Evolutionary conservation across 2,888 invertebrate genomes (phyloP).

Genomic region (Chymomyza procnemis): DNA sequence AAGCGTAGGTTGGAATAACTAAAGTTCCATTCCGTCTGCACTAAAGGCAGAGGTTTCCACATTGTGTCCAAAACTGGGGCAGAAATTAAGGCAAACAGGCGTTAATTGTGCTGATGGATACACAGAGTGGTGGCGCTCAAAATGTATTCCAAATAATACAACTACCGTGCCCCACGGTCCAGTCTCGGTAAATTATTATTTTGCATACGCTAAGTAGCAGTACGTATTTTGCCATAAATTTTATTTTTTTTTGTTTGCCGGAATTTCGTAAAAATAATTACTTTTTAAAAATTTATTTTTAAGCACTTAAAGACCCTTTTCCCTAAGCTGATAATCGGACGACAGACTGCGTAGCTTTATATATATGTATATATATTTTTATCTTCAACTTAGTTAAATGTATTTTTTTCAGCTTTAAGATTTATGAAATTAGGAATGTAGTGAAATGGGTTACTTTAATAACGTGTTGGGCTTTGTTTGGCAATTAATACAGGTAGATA

Average conservation of each 20-base stretch:
- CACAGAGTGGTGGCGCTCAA: neutral
- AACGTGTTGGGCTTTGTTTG: too few species aligned
- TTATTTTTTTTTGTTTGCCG: slow-evolving; percentile 7
- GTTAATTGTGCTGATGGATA: slow-evolving; percentile 31
- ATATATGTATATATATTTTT: neutral
- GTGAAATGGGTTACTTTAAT: too few species aligned
- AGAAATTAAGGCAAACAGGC: slow-evolving; percentile 22
- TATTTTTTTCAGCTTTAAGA: too few species aligned
- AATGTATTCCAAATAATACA: neutral
- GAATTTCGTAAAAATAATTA: slow-evolving; percentile 25
- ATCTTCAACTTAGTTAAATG: neutral
- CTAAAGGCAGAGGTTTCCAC: neutral
- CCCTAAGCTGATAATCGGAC: slow-evolving; percentile 5
- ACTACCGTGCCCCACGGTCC: slow-evolving; percentile 27
- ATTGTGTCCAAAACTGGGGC: neutral
- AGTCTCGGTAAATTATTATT: slow-evolving; percentile 34
- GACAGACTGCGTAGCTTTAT: neutral
- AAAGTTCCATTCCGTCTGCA: neutral
- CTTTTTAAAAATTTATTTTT: slow-evolving; percentile 16
- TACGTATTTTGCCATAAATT: slow-evolving; percentile 22
- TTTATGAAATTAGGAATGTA: too few species aligned
- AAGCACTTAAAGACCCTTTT: slow-evolving; percentile 12
- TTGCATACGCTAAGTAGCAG: slow-evolving; percentile 40
- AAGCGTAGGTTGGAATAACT: neutral
- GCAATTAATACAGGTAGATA: too few species aligned